Conservation (phyloP, 37 sponge, comb jelly and placozoan species). For the Bolinopsis microptera region DNA sequence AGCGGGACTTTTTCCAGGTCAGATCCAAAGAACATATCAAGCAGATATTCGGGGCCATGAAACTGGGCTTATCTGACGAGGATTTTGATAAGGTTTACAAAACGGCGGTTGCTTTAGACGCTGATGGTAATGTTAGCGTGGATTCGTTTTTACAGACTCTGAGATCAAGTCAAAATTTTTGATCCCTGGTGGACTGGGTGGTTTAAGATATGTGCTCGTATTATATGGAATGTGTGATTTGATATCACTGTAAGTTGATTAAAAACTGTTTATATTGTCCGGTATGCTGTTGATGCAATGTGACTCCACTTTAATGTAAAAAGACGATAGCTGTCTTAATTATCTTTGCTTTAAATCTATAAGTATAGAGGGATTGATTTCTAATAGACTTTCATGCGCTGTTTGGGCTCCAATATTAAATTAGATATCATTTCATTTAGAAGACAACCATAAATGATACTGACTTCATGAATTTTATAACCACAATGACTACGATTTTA, state of each 20-base stretch:
- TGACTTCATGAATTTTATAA: too few species aligned
- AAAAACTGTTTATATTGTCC: too few species aligned
- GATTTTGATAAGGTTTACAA: slow-evolving; percentile 87
- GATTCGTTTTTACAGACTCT: slow-evolving; percentile 30
- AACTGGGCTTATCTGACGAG: slow-evolving; percentile 77
- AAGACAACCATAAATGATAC: too few species aligned
- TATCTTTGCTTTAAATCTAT: too few species aligned
- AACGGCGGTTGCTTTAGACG: slow-evolving; percentile 77
- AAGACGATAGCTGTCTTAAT: too few species aligned
- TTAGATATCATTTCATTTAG: too few species aligned
- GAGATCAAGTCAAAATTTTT: background rate
- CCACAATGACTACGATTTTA: too few species aligned
- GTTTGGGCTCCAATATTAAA: too few species aligned
- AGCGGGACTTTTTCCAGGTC: slow-evolving; percentile 87
- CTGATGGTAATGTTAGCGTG: slow-evolving; percentile 75
- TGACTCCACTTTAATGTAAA: too few species aligned
- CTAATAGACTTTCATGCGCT: too few species aligned
- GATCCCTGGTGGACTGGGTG: background rate
- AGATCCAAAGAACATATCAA: slow-evolving; percentile 72
- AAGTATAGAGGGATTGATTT: too few species aligned
- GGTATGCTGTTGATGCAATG: too few species aligned
- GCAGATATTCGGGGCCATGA: slow-evolving; percentile 77
- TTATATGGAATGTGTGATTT: background rate
- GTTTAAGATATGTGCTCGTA: background rate
- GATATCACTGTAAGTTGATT: background rate